These are phyloP conservation scores for Copsychus sechellarum DNA, from an alignment of 2,113 vertebrate species.

Conservation along the genomic window DNA sequence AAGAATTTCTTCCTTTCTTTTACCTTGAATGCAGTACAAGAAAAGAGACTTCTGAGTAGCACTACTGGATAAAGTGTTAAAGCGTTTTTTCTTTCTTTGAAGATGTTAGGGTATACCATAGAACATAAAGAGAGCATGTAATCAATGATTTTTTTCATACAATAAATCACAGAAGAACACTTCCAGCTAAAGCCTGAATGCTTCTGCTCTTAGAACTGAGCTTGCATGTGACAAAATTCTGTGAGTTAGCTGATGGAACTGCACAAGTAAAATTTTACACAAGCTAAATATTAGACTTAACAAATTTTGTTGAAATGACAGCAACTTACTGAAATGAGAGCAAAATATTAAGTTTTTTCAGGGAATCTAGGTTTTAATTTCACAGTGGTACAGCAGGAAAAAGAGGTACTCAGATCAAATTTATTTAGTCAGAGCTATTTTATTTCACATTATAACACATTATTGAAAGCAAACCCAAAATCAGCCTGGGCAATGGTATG, in stretches of 20 bases:
- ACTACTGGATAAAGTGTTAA: not conserved
- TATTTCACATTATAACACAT: not conserved
- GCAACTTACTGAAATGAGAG: not conserved
- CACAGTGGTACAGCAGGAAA: not conserved
- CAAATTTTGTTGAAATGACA: not conserved
- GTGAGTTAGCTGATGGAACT: not conserved
- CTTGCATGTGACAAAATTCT: accelerated
- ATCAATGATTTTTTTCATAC: not conserved
- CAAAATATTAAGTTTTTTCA: not conserved
- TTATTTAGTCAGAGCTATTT: not conserved
- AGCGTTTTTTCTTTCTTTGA: not conserved
- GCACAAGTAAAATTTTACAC: not conserved
- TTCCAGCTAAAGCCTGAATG: not conserved
- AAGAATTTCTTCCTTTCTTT: not conserved
- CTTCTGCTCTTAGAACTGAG: not conserved
- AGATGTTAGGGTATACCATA: not conserved
- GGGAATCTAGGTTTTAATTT: not conserved
- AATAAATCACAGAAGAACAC: not conserved
- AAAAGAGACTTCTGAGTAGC: not conserved
- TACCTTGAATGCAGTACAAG: not conserved
- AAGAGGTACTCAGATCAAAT: not conserved
- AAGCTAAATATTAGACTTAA: not conserved
- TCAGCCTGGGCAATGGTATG: not conserved
- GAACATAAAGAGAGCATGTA: not conserved
- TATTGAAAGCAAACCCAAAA: not conserved